These are phyloP conservation scores for Phalanger gymnotis DNA, from an alignment of 2,797 vertebrate species.

Conservation along the genomic window DNA sequence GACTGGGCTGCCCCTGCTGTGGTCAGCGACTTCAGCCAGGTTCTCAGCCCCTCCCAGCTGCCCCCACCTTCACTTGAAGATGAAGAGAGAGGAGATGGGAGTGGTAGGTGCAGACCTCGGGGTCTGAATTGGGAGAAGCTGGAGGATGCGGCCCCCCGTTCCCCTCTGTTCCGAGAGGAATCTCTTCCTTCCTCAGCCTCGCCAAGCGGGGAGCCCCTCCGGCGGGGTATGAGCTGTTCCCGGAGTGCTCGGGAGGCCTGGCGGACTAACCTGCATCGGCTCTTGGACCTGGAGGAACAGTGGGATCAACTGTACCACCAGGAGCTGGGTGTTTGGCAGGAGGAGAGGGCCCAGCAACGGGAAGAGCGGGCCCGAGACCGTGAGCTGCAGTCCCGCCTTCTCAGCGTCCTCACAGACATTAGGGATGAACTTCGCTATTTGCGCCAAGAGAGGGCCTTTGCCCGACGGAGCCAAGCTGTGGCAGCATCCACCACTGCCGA, in stretches of 20 bases:
- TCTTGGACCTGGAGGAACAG: constrained; percentile 83
- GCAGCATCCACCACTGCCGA: rapidly evolving
- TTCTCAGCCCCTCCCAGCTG: constrained; percentile 59
- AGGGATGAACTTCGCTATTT: constrained; percentile 79
- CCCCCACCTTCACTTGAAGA: constrained; percentile 68
- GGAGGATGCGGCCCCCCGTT: constrained; percentile 77
- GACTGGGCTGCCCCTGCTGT: constrained; percentile 73
- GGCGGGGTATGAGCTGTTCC: neutral
- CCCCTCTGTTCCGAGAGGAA: constrained; percentile 71
- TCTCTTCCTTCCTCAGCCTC: neutral
- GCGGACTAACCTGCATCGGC: constrained; percentile 78
- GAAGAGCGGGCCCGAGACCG: constrained; percentile 78
- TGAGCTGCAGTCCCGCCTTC: constrained; percentile 80
- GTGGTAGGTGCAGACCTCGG: constrained; percentile 71
- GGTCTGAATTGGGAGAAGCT: neutral
- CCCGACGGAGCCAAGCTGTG: neutral
- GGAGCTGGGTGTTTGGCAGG: constrained; percentile 82
- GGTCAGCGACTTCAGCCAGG: constrained; percentile 58
- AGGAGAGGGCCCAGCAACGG: constrained; percentile 78
- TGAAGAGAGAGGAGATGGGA: constrained; percentile 51
- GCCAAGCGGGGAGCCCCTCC: constrained; percentile 59
- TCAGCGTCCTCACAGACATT: constrained; percentile 82
- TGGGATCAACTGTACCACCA: constrained; percentile 82
- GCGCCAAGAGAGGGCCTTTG: constrained; percentile 72
- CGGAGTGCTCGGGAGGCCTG: constrained; percentile 67